A percentile compares a stretch with the other conserved stretches of the same genome.
phyloP scores from a whole-genome alignment of 2,797 vertebrate species.

The Botia kubotai region DNA sequence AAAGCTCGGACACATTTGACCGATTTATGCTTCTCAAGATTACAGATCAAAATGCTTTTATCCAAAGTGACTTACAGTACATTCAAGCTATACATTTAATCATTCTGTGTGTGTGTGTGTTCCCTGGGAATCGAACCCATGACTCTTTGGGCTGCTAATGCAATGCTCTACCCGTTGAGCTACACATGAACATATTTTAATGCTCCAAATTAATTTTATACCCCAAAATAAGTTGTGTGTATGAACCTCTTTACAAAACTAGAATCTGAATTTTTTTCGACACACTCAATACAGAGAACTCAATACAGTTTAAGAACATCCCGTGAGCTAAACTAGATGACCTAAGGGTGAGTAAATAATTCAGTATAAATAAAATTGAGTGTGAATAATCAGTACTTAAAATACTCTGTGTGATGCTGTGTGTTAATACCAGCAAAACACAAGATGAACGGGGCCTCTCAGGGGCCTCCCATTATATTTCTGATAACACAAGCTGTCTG shows the following conservation, averaged over 20 bases:
- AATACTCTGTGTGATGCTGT: not conserved
- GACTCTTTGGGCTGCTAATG: too few species aligned
- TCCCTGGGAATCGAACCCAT: too few species aligned
- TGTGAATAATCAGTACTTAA: too few species aligned
- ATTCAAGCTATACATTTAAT: too few species aligned
- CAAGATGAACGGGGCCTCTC: not conserved
- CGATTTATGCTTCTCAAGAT: not conserved
- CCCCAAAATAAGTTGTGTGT: not conserved
- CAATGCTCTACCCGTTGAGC: too few species aligned
- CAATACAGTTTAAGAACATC: not conserved
- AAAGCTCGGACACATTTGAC: slow-evolving; percentile 24
- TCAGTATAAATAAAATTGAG: too few species aligned
- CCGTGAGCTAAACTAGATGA: not conserved
- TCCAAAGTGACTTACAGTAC: not conserved
- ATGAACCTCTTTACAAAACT: not conserved
- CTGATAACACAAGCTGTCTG: not conserved
- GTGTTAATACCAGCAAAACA: not conserved
- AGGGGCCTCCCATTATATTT: not conserved
- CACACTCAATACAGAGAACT: not conserved
- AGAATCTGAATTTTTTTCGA: not conserved
- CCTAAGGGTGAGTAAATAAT: too few species aligned
- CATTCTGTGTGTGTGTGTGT: too few species aligned
- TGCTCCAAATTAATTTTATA: not conserved
- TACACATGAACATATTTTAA: not conserved
- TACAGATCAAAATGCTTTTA: not conserved